phyloP scores from a whole-genome alignment of 2,888 invertebrate genomes.

The Oscheius myriophilus region DNA sequence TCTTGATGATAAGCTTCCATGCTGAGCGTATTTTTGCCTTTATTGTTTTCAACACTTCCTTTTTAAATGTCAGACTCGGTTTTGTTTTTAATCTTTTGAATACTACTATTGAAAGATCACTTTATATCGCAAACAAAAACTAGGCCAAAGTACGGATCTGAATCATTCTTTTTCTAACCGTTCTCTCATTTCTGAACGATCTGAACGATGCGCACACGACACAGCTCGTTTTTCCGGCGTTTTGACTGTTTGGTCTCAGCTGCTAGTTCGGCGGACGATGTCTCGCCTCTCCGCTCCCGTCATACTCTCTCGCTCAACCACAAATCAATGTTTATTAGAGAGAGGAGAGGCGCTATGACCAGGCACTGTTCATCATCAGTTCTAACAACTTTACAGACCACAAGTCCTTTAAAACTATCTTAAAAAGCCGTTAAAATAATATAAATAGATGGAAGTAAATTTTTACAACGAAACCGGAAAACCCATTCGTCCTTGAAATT shows the following conservation, averaged over 20 bases:
- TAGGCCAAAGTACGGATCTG: too few species aligned
- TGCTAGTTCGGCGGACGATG: background rate
- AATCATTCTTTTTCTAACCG: background rate
- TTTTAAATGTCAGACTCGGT: background rate
- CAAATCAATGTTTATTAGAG: slow-evolving; percentile 12
- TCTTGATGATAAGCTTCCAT: slow-evolving; percentile 2
- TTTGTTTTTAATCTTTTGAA: background rate
- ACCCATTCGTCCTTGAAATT: too few species aligned
- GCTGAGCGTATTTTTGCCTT: slow-evolving; percentile 8
- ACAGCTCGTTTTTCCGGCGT: background rate
- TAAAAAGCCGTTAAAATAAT: too few species aligned
- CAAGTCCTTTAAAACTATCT: too few species aligned
- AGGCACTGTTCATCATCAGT: too few species aligned
- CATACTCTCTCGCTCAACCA: background rate
- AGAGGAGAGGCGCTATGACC: too few species aligned
- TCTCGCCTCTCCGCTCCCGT: background rate
- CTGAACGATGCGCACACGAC: too few species aligned
- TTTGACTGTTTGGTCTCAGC: slow-evolving; percentile 7
- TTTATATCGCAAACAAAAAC: background rate
- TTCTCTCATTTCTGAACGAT: too few species aligned
- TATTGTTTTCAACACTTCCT: background rate
- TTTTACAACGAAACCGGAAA: too few species aligned
- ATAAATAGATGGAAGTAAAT: too few species aligned
- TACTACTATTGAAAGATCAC: background rate
- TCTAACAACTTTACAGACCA: too few species aligned